A percentile compares a stretch with the other conserved stretches of the same genome.
phyloP scores from a whole-genome alignment of 2,888 invertebrate species.

The Bibio marci region DNA sequence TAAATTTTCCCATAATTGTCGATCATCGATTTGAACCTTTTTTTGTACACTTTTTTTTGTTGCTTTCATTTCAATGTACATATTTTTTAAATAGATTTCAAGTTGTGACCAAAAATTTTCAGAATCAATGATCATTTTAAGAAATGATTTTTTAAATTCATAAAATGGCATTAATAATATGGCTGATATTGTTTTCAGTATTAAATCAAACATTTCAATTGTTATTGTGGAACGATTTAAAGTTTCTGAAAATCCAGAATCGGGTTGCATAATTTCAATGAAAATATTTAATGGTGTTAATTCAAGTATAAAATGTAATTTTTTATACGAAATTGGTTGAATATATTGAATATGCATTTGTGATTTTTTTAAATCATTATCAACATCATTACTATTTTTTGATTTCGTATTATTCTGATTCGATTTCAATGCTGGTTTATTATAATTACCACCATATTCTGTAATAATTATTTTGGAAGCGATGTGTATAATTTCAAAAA shows the following conservation, averaged over 20 bases:
- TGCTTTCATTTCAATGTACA: constrained; percentile 6
- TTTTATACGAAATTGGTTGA: constrained; percentile 9
- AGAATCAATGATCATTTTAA: constrained; percentile 15
- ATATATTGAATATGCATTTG: background rate
- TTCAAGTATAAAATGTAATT: constrained; percentile 8
- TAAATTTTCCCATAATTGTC: constrained; percentile 28
- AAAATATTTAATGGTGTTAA: constrained; percentile 10
- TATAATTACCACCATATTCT: constrained; percentile 5
- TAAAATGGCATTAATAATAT: constrained; percentile 17
- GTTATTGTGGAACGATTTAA: constrained; percentile 5
- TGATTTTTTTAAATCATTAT: background rate
- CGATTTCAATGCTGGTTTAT: background rate
- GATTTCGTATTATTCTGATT: background rate
- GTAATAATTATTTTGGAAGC: too few relatives aligned
- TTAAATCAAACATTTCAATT: constrained; percentile 3
- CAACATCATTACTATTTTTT: background rate
- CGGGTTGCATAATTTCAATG: constrained; percentile 9
- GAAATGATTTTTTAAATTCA: constrained; percentile 17
- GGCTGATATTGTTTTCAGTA: constrained; percentile 22
- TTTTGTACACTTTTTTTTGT: background rate
- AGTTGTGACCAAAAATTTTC: constrained; percentile 12
- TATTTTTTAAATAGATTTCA: constrained; percentile 9
- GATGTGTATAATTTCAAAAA: too few relatives aligned
- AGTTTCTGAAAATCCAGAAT: constrained; percentile 9
- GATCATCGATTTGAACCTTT: background rate